These are phyloP conservation scores for Microplitis manilae DNA, from an alignment of 2,888 invertebrate species.

Conservation along the genomic window DNA sequence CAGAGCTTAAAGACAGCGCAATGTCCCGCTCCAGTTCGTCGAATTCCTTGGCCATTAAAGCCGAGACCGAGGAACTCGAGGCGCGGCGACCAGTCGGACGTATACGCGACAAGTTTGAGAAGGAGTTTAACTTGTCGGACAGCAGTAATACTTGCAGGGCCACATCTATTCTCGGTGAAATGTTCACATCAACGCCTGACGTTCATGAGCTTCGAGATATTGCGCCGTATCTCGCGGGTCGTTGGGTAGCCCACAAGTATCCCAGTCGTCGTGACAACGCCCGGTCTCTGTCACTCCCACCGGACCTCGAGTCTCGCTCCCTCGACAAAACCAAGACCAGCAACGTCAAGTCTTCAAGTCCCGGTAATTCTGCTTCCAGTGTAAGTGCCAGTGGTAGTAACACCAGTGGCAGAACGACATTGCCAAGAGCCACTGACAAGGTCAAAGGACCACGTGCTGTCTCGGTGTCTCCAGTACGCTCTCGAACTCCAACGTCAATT, in stretches of 20 bases:
- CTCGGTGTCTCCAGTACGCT: constrained; percentile 54
- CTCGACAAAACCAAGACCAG: constrained; percentile 27
- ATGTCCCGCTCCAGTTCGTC: constrained; percentile 41
- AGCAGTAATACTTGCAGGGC: neutral
- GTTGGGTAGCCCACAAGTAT: constrained; percentile 87
- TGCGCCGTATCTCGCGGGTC: constrained; percentile 83
- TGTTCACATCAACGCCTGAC: constrained; percentile 87
- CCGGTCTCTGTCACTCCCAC: constrained; percentile 76
- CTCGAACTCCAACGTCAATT: constrained; percentile 69
- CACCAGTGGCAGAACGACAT: constrained; percentile 41
- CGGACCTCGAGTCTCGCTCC: constrained; percentile 55
- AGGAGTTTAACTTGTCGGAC: constrained; percentile 48
- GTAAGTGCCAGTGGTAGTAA: constrained; percentile 1
- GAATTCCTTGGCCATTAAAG: constrained; percentile 62
- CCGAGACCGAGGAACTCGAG: constrained; percentile 63
- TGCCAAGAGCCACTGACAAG: constrained; percentile 40
- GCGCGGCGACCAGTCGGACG: constrained; percentile 79
- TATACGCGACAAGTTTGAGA: constrained; percentile 82
- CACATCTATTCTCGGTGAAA: constrained; percentile 81
- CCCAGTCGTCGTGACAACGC: constrained; percentile 81
- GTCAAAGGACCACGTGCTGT: constrained; percentile 44
- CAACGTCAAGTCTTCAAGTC: constrained; percentile 24
- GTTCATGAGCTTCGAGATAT: constrained; percentile 84
- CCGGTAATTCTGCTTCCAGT: constrained; percentile 36
- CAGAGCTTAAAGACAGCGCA: constrained; percentile 73